A percentile compares a stretch with the other conserved stretches of the same genome.
Evolutionary conservation across 2,888 invertebrate species (phyloP).

Genomic region (Bursaphelenchus okinawaensis): DNA sequence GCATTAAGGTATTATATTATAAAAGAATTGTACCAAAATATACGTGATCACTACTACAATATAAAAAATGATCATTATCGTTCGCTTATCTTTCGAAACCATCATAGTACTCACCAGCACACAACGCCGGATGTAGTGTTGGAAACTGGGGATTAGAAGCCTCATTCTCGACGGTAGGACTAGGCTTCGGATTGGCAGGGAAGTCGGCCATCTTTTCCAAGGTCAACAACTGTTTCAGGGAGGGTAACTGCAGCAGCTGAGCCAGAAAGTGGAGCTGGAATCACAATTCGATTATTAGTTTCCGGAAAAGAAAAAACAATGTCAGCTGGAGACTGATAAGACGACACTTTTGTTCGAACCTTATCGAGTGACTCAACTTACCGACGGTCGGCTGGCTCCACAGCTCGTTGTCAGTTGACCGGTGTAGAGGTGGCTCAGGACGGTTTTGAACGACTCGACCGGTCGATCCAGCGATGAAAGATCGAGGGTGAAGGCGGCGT

Average conservation of each 20-base stretch:
- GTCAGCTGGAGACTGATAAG: not conserved
- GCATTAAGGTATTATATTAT: no score
- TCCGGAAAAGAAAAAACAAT: not conserved
- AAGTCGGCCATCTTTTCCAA: not conserved
- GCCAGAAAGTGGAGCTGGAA: not conserved
- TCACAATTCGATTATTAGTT: not conserved
- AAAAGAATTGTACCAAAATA: no score
- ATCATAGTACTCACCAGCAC: conserved; percentile 7
- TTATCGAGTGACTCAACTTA: conserved; percentile 5
- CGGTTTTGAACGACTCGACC: conserved; percentile 10
- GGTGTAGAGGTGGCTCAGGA: conserved; percentile 13
- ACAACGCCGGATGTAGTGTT: conserved; percentile 10
- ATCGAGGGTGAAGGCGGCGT: not conserved
- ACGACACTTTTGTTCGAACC: not conserved
- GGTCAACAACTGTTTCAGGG: not conserved
- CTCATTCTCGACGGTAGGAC: not conserved
- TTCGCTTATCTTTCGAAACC: not conserved
- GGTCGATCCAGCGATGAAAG: conserved; percentile 11
- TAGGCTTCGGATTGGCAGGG: not conserved
- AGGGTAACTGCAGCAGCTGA: not conserved
- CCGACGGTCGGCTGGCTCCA: not conserved
- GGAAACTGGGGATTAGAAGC: not conserved
- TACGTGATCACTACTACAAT: no score
- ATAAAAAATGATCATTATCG: no score
- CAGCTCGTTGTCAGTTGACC: not conserved